A percentile compares a stretch with the other conserved stretches of the same genome.
Conservation (phyloP, 2,797 vertebrate species). For the Sebastes reedi region DNA sequence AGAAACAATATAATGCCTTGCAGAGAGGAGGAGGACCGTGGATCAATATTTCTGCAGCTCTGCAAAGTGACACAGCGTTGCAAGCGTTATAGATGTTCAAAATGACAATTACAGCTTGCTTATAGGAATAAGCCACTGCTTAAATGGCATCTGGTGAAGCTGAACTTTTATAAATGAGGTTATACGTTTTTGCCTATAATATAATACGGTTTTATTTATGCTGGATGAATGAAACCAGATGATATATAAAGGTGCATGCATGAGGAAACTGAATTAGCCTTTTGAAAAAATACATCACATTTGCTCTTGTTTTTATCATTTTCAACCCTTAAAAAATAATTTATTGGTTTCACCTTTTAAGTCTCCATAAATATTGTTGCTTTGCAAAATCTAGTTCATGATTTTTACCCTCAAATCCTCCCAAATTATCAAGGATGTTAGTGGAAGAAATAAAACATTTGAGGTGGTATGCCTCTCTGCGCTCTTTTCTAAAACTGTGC, state of each 20-base stretch:
- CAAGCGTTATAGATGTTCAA: constrained; percentile 60
- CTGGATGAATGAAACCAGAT: not conserved
- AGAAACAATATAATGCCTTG: constrained; percentile 81
- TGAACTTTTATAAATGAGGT: constrained; percentile 66
- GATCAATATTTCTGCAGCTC: constrained; percentile 92
- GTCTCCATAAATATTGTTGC: constrained; percentile 17
- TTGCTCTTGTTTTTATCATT: not conserved
- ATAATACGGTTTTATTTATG: constrained; percentile 3
- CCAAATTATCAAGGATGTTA: not conserved
- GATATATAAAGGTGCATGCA: constrained; percentile 6
- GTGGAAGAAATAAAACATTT: not conserved
- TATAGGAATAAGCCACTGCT: constrained; percentile 41
- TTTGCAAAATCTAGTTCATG: not conserved
- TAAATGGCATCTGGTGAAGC: constrained; percentile 64
- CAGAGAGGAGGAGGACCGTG: constrained; percentile 76
- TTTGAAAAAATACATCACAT: constrained; percentile 51
- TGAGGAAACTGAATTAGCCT: constrained; percentile 64
- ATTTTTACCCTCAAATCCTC: not conserved
- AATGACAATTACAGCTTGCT: constrained; percentile 71
- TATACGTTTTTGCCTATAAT: constrained; percentile 20
- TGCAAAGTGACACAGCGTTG: constrained; percentile 78
- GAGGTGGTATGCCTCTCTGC: not conserved
- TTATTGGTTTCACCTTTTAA: constrained; percentile 38
- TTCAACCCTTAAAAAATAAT: constrained; percentile 15
- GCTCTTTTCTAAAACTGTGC: constrained; percentile 20